Evolutionary conservation across 2,888 invertebrate genomes (phyloP), one percentile per base, ranked within the genome.

Genomic region (Sisyra terminalis): DNA sequence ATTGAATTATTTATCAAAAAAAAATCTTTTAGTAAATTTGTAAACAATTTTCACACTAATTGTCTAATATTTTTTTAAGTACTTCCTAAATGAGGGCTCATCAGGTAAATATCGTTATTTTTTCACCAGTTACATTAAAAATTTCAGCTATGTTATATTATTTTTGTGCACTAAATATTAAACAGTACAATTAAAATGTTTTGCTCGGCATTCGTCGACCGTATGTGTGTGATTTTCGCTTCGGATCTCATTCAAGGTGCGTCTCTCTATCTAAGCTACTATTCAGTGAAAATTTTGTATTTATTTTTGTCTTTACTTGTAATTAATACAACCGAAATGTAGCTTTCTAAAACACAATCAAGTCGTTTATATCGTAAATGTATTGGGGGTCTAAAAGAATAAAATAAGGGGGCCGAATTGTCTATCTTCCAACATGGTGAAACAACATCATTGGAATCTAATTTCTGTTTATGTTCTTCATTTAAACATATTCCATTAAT

Each of bases 111-210:
- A 40, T 44, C 18, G 16, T 30, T 44, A 34, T 39, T 44, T 37
- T 31, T 46, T 41, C 45, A 41, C 40, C 18, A 34, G 36, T 39
- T 15, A 45, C 30, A 17, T 44, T 29, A 34, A 37, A 32, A 29
- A 29, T 30, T 43, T 42, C 24, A 53, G 60, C 66, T 66, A 57
- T 64, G 63, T 64, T 48, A 60, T 65, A 46, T 63, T 59, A 51
- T 56, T 67, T 48, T 60, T 65, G 9, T 61, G 58, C 47, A 64
- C 65, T 66, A 64, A 65, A 67, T 66, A 66, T 65, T 52, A 29
- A 43, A 47, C 42, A 17, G 37, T 37, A 37, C 37, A 37, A 37
- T 37, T 37, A 37, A 37, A 37, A 31, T 39, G 44, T 41, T 32
- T 42, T 29, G 36, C 36, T 31, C 29, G 43, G 43, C 43, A 38